Evolutionary conservation across 2,113 vertebrate genomes (phyloP).

Genomic region (Carlito syrichta): DNA sequence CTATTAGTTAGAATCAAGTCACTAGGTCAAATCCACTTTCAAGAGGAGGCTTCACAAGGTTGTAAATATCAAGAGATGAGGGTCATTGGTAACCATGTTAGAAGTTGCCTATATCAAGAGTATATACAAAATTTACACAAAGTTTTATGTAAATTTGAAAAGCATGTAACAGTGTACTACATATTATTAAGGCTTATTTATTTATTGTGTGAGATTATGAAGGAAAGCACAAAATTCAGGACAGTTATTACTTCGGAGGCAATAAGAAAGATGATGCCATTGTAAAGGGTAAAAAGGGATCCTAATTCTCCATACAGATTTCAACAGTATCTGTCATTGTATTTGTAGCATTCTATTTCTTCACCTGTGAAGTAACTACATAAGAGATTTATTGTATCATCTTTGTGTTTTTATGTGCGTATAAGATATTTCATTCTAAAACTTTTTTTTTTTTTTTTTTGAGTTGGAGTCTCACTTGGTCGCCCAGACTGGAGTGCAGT

Average conservation of each 20-base stretch:
- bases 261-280: background rate
- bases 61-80: background rate
- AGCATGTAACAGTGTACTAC: background rate
- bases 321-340: background rate
- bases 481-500: too few species aligned
- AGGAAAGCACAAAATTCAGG: background rate
- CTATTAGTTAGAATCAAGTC: background rate
- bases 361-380: background rate
- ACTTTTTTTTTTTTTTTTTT: too few species aligned
- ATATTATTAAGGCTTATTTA: background rate
- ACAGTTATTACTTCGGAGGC: background rate
- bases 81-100: background rate
- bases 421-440: too few species aligned
- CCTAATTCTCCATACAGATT: background rate
- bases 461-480: too few species aligned
- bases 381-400: background rate
- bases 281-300: background rate
- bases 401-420: too few species aligned
- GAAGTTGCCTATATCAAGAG: background rate
- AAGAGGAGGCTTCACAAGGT: background rate
- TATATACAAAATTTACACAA: background rate
- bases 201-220: background rate
- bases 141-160: background rate
- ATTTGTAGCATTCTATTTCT: background rate
- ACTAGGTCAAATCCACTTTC: background rate